Evolutionary conservation across 2,113 vertebrate genomes (phyloP).

Genomic region (Mustela nigripes): DNA sequence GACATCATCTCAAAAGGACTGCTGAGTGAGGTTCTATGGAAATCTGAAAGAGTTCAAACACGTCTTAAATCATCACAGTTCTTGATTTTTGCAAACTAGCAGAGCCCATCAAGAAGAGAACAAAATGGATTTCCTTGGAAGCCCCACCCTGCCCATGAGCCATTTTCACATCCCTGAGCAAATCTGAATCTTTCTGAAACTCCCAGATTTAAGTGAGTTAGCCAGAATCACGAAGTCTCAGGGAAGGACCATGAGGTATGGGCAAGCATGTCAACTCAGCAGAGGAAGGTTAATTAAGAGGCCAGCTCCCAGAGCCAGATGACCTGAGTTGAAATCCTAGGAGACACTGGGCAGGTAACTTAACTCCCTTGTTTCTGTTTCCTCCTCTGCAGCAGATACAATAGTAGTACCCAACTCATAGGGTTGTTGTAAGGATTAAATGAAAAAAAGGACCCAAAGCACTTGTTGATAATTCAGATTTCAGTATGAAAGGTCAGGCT

Average conservation of each 20-base stretch:
- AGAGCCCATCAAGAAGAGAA: slow-evolving; percentile 77
- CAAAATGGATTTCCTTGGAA: slow-evolving; percentile 77
- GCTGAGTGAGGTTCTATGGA: slow-evolving; percentile 77
- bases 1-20: slow-evolving; percentile 71
- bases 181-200: slow-evolving; percentile 63
- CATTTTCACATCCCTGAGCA: slow-evolving; percentile 41
- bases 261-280: background rate
- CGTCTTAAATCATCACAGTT: slow-evolving; percentile 76
- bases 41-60: slow-evolving; percentile 68
- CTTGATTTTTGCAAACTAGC: slow-evolving; percentile 75
- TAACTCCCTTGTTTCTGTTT: background rate
- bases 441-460: background rate
- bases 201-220: slow-evolving; percentile 49
- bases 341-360: background rate
- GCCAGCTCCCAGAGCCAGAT: background rate
- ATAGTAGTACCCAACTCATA: background rate
- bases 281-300: accelerated
- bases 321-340: background rate
- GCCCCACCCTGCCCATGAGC: slow-evolving; percentile 30
- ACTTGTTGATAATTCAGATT: background rate
- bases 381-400: background rate
- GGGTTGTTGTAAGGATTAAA: background rate
- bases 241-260: background rate
- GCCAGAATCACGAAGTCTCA: slow-evolving; percentile 25
- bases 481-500: background rate